Base-by-base conservation (phyloP, 2,113 vertebrate genomes). In the Takifugu bimaculatus region DNA sequence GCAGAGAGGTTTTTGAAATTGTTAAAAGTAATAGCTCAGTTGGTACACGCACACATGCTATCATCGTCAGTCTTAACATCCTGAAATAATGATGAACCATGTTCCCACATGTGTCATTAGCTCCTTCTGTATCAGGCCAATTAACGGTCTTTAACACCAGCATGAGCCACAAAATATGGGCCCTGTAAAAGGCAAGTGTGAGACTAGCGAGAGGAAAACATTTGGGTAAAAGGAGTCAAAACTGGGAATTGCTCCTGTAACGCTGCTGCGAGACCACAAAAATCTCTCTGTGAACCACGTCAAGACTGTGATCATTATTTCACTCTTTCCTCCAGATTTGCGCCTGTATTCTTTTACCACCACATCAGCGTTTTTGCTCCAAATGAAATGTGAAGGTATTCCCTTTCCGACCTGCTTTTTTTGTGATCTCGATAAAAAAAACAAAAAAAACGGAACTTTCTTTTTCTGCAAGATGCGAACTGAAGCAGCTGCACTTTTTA, bases 351-450 rank as follows among this genome's bases (percentile, higher is more conserved):
- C 76, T 59, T 82, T 86, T 88, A 84, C 65, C 83, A 80, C 77
- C 70, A 50, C 87, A 79, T 90, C 89, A 89, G 87, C 85, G 68
- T 77, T 87, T 88, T 83, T 60, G 39, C 58, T 59, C 59, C 54
- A 64, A 85, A 82, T 87, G 87, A 94, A 93, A 92, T 95, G 88
- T 91, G 91, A 94, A 91, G 88, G 90, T 92, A 92, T 91, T 91
- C 87, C 88, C 90, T 67, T 72, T 85, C 90, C 80, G 87, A 88
- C 92, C 91, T 90, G 88, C n/a, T 48, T 48, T 14, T 43, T 48
- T 92, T 88, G 83, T 84, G 81, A 89, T 66, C 75, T 79, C 88
- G 89, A 94, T 92, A 92, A 89, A 20, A 20, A 20, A 20, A 20
- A 20, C 20, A 20, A 20, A 20, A 20, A 20, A 92, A 88, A 78